These are phyloP conservation scores for Ia io DNA, from an alignment of 2,113 vertebrate genomes.

Conservation along the genomic window DNA sequence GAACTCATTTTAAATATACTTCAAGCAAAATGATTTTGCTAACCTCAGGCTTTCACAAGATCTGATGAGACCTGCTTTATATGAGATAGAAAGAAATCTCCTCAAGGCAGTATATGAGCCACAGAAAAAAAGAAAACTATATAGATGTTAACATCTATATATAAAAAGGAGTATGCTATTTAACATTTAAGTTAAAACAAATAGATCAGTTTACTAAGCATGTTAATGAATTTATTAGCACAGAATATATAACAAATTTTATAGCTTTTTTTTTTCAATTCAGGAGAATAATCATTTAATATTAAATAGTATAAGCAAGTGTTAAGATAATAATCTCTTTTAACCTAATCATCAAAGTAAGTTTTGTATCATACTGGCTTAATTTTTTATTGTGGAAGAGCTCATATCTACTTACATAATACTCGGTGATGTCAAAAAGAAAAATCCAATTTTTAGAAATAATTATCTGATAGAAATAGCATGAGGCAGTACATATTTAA, in stretches of 20 bases:
- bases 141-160: not conserved
- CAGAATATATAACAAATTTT: not conserved
- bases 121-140: not conserved
- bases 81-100: not conserved
- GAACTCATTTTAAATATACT: constrained; percentile 7
- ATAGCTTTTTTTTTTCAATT: not conserved
- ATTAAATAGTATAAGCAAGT: not conserved
- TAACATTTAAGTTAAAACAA: not conserved
- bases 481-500: not conserved
- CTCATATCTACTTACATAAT: not conserved
- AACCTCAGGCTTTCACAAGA: constrained; percentile 36
- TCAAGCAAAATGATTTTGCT: constrained; percentile 19
- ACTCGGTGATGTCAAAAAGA: not conserved
- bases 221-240: not conserved
- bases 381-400: not conserved
- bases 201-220: not conserved
- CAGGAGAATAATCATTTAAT: not conserved
- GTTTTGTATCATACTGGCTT: not conserved
- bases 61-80: not conserved
- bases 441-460: not conserved
- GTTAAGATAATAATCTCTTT: not conserved
- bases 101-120: not conserved
- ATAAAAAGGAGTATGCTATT: not conserved
- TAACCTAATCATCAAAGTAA: not conserved
- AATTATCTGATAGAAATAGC: not conserved